Base-by-base conservation (phyloP, 2,113 vertebrate genomes). In the Bubo blakistoni region DNA sequence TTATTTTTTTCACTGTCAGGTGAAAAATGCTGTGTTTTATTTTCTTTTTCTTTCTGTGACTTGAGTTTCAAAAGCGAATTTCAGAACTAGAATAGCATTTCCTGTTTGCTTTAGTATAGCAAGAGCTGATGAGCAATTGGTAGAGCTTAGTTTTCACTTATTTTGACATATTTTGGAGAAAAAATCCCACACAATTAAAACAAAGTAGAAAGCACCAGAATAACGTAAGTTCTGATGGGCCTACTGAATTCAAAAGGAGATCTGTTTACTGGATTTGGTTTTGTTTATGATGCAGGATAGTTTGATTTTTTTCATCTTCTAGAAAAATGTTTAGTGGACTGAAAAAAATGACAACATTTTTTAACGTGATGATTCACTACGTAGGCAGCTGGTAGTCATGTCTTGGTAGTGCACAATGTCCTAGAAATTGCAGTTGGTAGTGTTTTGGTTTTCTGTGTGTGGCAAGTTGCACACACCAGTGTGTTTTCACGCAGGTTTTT, bases 341-440 rank as follows among this genome's bases (percentile, higher is more conserved):
- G 36, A 86, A 96, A 78, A 90, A 81, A 69, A 71, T 1, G 9
- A 55, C 10, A 26, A 59, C 10, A 26, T 72, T 86, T 96, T 96
- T 88, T 38, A 71, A 86, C 4, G 0, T 71, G 86, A 93, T 97
- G 96, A 97, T 94, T 97, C 96, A 96, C 38, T 93, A 52, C 82
- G 36, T 76, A 79, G 88, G 91, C 95, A 97, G 88, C 94, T 97
- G 96, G 92, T 91, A 95, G 88, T 94, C 76, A 20, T 58, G 51
- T 86, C 80, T 94, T 86, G 40, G 40, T 92, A 93, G 95, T 55
- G 82, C 94, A 94, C 69, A 90, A 13, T 95, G 95, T 96, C 90
- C 94, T 93, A 84, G 95, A 92, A 97, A 92, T 49, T 84, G 51
- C 88, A 92, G 69, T 95, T 94, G 88, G 67, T 93, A 78, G 83